Conservation (phyloP, 2,113 vertebrate genomes). For the Carlito syrichta region DNA sequence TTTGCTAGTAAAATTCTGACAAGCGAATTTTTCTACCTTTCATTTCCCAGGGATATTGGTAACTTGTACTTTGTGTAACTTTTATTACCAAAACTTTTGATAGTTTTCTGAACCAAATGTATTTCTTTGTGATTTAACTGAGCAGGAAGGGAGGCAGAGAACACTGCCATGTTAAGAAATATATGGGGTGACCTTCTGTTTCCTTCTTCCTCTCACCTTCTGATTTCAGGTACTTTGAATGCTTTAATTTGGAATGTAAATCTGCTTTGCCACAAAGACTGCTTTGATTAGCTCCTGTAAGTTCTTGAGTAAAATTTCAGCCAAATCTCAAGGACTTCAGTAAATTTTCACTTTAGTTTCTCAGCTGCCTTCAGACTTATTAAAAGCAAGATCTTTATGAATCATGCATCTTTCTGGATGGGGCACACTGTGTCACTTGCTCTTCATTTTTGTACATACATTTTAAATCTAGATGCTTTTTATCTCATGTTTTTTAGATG, state of each 20-base stretch:
- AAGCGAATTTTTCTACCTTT: neutral
- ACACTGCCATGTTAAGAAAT: neutral
- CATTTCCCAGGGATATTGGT: neutral
- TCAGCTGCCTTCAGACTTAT: neutral
- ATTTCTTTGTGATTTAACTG: constrained; percentile 35
- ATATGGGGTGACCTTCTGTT: neutral
- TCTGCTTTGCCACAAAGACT: neutral
- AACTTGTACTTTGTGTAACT: neutral
- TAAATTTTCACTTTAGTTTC: constrained; percentile 13
- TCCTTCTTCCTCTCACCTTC: neutral
- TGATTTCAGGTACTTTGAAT: neutral
- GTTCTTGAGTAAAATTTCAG: constrained; percentile 10
- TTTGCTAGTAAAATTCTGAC: neutral
- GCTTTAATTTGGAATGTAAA: constrained; percentile 46
- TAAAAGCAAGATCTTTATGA: neutral
- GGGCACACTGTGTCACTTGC: neutral
- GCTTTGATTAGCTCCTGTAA: constrained; percentile 26
- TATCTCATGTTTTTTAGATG: neutral
- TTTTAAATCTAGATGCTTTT: neutral
- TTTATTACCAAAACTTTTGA: neutral
- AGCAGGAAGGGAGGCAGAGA: neutral
- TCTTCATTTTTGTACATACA: neutral
- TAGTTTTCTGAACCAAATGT: neutral
- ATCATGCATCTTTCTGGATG: neutral
- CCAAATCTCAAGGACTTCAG: neutral